These are phyloP conservation scores for Atopsyche davidsoni DNA, from an alignment of 1,140 invertebrate species.

Conservation along the genomic window DNA sequence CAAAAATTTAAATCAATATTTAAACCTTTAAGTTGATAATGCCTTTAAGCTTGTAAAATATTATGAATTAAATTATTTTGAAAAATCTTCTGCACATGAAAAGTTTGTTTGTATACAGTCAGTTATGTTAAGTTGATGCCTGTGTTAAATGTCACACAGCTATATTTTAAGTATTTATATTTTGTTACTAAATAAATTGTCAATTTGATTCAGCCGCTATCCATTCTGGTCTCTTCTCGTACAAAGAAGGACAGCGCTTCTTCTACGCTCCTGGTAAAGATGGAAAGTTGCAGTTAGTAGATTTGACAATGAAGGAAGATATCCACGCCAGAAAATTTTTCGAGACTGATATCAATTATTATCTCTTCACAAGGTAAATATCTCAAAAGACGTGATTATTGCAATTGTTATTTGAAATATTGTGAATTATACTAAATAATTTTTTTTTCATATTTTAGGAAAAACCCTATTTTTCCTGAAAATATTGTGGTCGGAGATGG, in stretches of 20 bases:
- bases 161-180: constrained; percentile 2
- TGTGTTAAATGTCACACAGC: no score
- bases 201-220: constrained; percentile 1
- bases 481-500: constrained; percentile 11
- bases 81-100: no score
- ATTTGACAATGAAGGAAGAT: constrained; percentile 10
- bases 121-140: no score
- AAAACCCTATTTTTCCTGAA: constrained; percentile 5
- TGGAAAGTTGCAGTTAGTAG: constrained; percentile 17
- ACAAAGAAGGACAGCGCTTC: constrained; percentile 24
- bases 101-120: no score
- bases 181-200: no score
- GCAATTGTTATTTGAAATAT: neutral
- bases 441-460: neutral
- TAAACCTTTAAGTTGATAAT: no score
- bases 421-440: neutral
- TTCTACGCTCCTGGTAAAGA: constrained; percentile 14
- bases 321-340: constrained; percentile 10
- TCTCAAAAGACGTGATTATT: constrained; percentile 3
- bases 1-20: no score
- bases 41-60: no score
- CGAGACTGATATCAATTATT: constrained; percentile 15
- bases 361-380: constrained; percentile 21
- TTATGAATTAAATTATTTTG: no score
- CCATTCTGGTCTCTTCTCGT: constrained; percentile 12